phyloP scores from a whole-genome alignment of 2,113 vertebrate species.

The Crotalus helleri region DNA sequence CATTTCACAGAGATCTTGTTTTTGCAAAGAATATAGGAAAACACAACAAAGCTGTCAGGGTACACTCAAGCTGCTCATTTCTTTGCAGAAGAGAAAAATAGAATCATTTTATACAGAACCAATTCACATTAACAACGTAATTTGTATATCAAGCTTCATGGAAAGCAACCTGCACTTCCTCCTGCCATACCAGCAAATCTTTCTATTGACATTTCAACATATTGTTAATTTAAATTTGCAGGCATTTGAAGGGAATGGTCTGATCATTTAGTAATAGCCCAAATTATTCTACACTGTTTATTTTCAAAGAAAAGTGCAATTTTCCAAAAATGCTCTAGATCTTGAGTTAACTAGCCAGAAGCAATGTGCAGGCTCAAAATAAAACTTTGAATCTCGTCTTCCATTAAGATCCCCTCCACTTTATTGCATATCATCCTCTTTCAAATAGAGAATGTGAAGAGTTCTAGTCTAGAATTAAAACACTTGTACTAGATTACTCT shows the following conservation, averaged over 20 bases:
- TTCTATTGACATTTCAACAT: neutral
- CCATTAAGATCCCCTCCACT: neutral
- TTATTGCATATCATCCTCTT: neutral
- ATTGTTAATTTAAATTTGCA: neutral
- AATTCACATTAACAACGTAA: neutral
- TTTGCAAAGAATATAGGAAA: slow-evolving; percentile 4
- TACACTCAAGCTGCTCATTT: slow-evolving; percentile 26
- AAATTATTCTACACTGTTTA: neutral
- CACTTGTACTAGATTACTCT: neutral
- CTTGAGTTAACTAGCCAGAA: neutral
- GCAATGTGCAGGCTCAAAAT: neutral
- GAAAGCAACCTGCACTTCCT: neutral
- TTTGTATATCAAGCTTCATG: neutral
- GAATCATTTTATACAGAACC: neutral
- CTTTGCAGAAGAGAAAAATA: neutral
- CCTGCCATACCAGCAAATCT: neutral
- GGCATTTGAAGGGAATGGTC: neutral
- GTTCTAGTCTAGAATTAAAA: neutral
- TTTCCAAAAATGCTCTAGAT: neutral
- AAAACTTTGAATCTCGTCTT: neutral
- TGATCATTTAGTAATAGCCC: neutral
- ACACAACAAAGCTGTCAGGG: slow-evolving; percentile 19
- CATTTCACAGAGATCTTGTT: slow-evolving; percentile 5
- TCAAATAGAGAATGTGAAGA: neutral
- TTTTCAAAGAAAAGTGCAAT: neutral